Evolutionary conservation across 2,888 invertebrate genomes (phyloP).

Genomic region (Timema podura): DNA sequence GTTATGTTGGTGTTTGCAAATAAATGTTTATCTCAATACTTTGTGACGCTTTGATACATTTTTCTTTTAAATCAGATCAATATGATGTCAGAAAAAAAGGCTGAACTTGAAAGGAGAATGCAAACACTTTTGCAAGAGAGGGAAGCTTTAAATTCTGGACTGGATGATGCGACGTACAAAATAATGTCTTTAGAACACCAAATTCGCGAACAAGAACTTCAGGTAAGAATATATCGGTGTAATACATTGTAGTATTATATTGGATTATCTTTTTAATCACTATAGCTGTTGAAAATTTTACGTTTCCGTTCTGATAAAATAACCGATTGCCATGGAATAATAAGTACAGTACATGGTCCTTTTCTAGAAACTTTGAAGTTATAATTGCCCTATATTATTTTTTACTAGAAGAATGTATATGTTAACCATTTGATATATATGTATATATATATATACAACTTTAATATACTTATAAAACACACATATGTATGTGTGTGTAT

Average conservation of each 20-base stretch:
- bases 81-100: slow-evolving; percentile 74
- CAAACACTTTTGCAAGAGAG: slow-evolving; percentile 73
- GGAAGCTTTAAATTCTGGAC: slow-evolving; percentile 68
- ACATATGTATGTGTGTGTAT: too few species aligned
- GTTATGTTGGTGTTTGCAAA: background rate
- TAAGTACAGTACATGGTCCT: too few species aligned
- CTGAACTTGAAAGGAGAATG: slow-evolving; percentile 79
- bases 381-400: too few species aligned
- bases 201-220: slow-evolving; percentile 71
- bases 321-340: too few species aligned
- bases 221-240: slow-evolving; percentile 45
- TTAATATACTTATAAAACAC: too few species aligned
- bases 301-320: too few species aligned
- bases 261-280: background rate
- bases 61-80: slow-evolving; percentile 54
- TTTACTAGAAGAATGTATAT: too few species aligned
- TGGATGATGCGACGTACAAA: slow-evolving; percentile 88
- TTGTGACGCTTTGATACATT: slow-evolving; percentile 21
- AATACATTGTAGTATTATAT: background rate
- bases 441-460: too few species aligned
- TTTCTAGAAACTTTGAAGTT: too few species aligned
- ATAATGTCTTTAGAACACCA: slow-evolving; percentile 77
- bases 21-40: background rate
- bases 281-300: background rate
- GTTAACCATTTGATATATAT: too few species aligned